phyloP scores from a whole-genome alignment of 2,888 invertebrate species.

The Erebia aethiops region DNA sequence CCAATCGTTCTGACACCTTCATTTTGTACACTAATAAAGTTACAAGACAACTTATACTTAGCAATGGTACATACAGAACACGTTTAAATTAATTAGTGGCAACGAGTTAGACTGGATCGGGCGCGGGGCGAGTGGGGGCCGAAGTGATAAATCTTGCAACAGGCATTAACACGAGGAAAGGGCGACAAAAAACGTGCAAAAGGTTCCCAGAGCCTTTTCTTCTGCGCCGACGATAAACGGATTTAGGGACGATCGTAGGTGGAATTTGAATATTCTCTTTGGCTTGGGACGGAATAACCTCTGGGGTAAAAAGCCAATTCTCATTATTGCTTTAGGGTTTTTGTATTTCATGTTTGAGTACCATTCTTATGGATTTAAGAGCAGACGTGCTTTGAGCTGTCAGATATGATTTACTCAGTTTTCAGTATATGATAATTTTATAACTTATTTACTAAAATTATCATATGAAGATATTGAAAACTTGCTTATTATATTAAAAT shows the following conservation, averaged over 20 bases:
- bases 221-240: slow-evolving; percentile 42
- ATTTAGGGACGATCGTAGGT: slow-evolving; percentile 41
- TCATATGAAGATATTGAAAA: too few relatives aligned
- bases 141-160: slow-evolving; percentile 50
- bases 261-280: slow-evolving; percentile 37
- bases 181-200: slow-evolving; percentile 48
- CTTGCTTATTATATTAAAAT: too few relatives aligned
- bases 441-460: too few relatives aligned
- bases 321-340: slow-evolving; percentile 20
- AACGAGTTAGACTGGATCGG: slow-evolving; percentile 48
- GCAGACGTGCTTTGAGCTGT: background rate
- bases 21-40: slow-evolving; percentile 4
- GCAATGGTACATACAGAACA: slow-evolving; percentile 36
- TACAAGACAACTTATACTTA: slow-evolving; percentile 29
- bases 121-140: slow-evolving; percentile 44
- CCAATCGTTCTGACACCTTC: slow-evolving; percentile 4
- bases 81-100: slow-evolving; percentile 50
- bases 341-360: slow-evolving; percentile 17
- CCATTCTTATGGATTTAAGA: slow-evolving; percentile 3
- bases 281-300: slow-evolving; percentile 29
- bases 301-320: slow-evolving; percentile 31
- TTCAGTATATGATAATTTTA: too few relatives aligned
- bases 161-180: slow-evolving; percentile 45
- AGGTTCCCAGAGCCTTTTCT: slow-evolving; percentile 41
- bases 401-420: background rate